Evolutionary conservation across 1,140 invertebrate genomes (phyloP), one percentile per base, ranked within the genome.

Genomic region (Hycleus phaleratus): DNA sequence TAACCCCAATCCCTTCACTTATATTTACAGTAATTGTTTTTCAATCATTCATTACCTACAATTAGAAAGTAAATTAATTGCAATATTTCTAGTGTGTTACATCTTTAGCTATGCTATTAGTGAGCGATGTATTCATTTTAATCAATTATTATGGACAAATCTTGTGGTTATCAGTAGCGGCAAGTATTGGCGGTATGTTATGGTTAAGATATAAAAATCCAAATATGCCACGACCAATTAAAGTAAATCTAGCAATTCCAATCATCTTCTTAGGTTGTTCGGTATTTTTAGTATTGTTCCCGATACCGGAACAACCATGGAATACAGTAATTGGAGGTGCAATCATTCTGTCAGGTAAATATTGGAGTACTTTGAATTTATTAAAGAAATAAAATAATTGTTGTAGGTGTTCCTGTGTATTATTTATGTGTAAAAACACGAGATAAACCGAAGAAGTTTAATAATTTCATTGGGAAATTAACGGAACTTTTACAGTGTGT

Each of bases 371-470:
- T 10, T 38, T 38, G 4, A 44, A 26, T 48, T 47, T 47, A 18
- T 40, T 26, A 7, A 18, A 18, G 2, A 8, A 50, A 18, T 25
- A 59, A 53, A 42, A 2, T 24, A 44, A 46, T 57, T 58, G 46
- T 59, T 65, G 57, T 59, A 69, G 94, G 93, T 7, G 84, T 97
- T 60, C 95, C 95, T 3, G 86, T 97, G 1, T 98, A 97, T 73
- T 84, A 88, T 56, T 53, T 94, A 0, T 94, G 91, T 64, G 87
- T 97, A 7, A 81, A 83, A 62, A 93, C 90, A 89, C 80, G 88
- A 68, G 84, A 82, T 25, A 95, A 94, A 71, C 79, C 71, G 11
- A 62, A 65, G 8, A 5, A 42, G 11, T 80, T 77, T 58, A 62
- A 77, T 48, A 58, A 51, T 6, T 64, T 71, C 55, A 77, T 75